Percentiles rank a stretch among this genome's conserved stretches.
Evolutionary conservation across 2,888 invertebrate genomes (phyloP).

Genomic region (Caenorhabditis angaria): DNA sequence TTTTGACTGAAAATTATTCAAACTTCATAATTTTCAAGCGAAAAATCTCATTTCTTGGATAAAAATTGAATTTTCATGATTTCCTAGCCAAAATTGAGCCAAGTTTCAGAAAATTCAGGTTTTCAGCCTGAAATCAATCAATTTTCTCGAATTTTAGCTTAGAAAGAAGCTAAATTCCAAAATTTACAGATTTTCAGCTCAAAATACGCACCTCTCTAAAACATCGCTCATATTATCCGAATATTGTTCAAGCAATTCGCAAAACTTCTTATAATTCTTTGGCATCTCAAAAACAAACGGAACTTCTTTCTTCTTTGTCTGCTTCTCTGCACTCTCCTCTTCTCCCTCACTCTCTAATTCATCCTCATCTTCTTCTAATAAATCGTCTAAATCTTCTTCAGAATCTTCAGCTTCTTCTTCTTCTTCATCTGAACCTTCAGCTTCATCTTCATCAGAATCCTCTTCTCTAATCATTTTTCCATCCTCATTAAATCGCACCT

Average conservation of each 20-base stretch:
- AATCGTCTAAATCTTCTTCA: conserved; percentile 57
- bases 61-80: too few species aligned
- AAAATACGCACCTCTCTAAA: conserved; percentile 78
- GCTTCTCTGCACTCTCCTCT: conserved; percentile 25
- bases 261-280: conserved; percentile 48
- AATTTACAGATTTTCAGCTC: background rate
- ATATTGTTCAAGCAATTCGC: conserved; percentile 36
- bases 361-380: conserved; percentile 50
- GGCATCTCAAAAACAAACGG: conserved; percentile 59
- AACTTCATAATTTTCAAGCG: too few species aligned
- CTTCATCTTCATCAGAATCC: conserved; percentile 9
- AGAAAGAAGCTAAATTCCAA: background rate
- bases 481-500: conserved; percentile 48
- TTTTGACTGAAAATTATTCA: too few species aligned
- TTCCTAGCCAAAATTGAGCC: too few species aligned
- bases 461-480: conserved; percentile 45
- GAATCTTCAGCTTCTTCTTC: conserved; percentile 54
- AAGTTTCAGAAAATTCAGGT: too few species aligned
- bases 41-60: too few species aligned
- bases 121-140: too few species aligned
- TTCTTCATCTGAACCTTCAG: conserved; percentile 34
- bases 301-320: conserved; percentile 9
- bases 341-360: conserved; percentile 30
- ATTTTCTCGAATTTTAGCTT: background rate
- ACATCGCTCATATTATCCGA: conserved; percentile 67